Percentiles rank a stretch among this genome's conserved stretches.
Evolutionary conservation across 1,140 invertebrate species (phyloP).

Genomic region (Zelostemma sp.): DNA sequence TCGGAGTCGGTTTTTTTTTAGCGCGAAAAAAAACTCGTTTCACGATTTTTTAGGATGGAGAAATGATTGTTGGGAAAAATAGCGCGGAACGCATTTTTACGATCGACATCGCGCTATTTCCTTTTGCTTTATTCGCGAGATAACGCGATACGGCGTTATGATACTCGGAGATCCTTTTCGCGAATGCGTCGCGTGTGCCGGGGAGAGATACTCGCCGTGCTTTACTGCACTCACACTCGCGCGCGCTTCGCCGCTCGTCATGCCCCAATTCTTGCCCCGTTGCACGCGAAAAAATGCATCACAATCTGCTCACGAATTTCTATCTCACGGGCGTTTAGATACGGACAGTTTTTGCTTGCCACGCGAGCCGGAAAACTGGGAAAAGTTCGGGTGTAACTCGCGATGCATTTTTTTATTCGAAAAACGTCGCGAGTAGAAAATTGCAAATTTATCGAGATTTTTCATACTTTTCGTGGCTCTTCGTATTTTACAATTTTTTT

Average conservation of each 20-base stretch:
- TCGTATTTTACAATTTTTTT: no score
- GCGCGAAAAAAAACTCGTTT: neutral
- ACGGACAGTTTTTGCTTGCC: slow-evolving; percentile 1
- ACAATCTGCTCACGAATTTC: slow-evolving; percentile 42
- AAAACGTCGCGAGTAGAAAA: no score
- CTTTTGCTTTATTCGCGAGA: slow-evolving; percentile 16
- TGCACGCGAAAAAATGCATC: slow-evolving; percentile 27
- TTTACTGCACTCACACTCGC: slow-evolving; percentile 36
- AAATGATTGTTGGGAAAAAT: neutral
- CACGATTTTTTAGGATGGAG: neutral
- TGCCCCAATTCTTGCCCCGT: slow-evolving; percentile 53
- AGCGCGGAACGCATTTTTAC: slow-evolving; percentile 8
- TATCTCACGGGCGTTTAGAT: slow-evolving; percentile 21
- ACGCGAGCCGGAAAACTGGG: no score
- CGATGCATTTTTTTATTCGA: no score
- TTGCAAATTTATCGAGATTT: no score
- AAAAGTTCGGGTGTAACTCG: no score
- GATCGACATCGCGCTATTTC: slow-evolving; percentile 27
- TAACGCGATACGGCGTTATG: slow-evolving; percentile 20
- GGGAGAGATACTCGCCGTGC: slow-evolving; percentile 29
- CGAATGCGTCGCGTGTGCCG: slow-evolving; percentile 17
- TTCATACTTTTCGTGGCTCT: no score
- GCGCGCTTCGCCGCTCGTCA: slow-evolving; percentile 52
- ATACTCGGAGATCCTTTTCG: slow-evolving; percentile 25
- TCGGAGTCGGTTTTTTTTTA: no score